Conservation (phyloP, 2,888 invertebrate genomes). For the Epicampocera succincta region DNA sequence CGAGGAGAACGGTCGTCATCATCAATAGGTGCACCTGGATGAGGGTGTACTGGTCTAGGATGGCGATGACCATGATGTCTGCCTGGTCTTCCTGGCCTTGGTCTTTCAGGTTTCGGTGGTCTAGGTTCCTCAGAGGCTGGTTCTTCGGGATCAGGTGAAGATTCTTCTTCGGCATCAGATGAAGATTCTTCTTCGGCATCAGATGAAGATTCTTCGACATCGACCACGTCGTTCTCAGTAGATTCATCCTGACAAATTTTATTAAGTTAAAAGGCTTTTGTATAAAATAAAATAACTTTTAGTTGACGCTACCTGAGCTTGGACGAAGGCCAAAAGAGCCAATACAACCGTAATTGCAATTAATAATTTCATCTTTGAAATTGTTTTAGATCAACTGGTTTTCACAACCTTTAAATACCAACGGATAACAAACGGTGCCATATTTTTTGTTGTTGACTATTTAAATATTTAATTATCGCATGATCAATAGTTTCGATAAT, state of each 20-base stretch:
- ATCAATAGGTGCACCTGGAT: not conserved
- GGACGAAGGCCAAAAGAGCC: constrained; percentile 14
- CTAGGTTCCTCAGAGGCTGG: constrained; percentile 11
- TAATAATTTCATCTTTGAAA: constrained; percentile 13
- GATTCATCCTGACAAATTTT: constrained; percentile 2
- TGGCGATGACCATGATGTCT: not conserved
- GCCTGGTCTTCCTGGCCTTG: constrained; percentile 1
- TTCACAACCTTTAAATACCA: constrained; percentile 9
- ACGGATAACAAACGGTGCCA: too few species aligned
- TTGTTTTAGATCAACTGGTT: not conserved
- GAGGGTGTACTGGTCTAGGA: not conserved
- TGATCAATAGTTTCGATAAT: too few species aligned
- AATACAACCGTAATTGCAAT: constrained; percentile 16
- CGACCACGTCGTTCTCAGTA: not conserved
- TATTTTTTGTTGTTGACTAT: not conserved
- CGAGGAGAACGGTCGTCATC: not conserved
- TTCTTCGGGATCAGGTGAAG: too few species aligned
- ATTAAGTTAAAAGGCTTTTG: not conserved
- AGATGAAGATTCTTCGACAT: not conserved
- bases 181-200: not conserved
- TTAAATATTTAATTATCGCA: not conserved
- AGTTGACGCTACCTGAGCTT: constrained; percentile 29
- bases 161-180: not conserved
- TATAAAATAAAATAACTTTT: not conserved
- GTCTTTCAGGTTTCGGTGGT: constrained; percentile 7